Percentiles rank a stretch among this genome's conserved stretches.
These are phyloP conservation scores for Agrypnia vestita DNA, from an alignment of 1,140 invertebrate species.

Conservation along the genomic window DNA sequence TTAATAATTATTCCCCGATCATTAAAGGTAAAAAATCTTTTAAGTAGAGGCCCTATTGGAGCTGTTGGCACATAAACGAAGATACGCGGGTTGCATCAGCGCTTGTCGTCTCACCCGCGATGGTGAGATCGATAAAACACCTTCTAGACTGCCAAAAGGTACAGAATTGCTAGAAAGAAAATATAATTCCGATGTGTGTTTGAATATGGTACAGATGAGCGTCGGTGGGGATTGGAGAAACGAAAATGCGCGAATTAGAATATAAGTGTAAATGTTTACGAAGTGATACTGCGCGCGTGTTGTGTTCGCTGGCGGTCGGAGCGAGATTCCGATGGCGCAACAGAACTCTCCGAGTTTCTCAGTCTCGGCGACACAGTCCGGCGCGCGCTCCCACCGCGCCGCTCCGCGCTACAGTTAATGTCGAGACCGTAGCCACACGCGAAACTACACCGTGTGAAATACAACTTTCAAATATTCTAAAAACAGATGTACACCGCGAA, in stretches of 20 bases:
- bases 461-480: too few species aligned
- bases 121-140: too few species aligned
- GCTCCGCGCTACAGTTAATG: conserved; percentile 3
- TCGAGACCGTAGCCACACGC: background rate
- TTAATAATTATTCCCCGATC: too few species aligned
- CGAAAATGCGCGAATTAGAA: conserved; percentile 21
- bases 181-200: too few species aligned
- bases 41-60: too few species aligned
- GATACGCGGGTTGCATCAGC: too few species aligned
- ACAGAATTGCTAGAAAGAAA: too few species aligned
- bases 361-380: background rate
- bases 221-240: background rate
- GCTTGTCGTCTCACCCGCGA: too few species aligned
- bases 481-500: too few species aligned
- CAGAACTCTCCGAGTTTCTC: conserved; percentile 33
- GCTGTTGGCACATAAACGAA: too few species aligned
- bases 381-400: background rate
- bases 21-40: too few species aligned
- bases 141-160: too few species aligned
- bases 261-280: background rate
- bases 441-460: background rate
- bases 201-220: background rate
- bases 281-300: background rate
- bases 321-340: conserved; percentile 33
- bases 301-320: conserved; percentile 12